Conservation (phyloP, 2,113 vertebrate genomes). For the Mandrillus leucophaeus region DNA sequence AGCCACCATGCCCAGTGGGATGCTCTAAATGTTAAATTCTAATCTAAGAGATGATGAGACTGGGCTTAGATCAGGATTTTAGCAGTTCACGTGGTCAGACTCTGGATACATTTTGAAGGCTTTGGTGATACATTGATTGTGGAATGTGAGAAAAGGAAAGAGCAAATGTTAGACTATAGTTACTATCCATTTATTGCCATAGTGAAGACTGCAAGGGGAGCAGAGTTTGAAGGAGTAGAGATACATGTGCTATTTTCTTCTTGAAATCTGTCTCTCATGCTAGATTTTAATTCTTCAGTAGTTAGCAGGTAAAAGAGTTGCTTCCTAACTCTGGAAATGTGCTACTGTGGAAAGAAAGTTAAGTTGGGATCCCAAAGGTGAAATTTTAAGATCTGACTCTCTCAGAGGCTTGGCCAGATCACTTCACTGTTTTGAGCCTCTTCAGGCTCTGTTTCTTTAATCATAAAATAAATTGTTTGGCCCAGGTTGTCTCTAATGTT, state of each 20-base stretch:
- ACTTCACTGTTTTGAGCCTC: not conserved
- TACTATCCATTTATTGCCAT: not conserved
- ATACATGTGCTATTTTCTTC: not conserved
- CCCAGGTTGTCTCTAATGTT: not conserved
- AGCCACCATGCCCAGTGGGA: not conserved
- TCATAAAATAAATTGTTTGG: constrained; percentile 1
- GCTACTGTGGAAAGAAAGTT: not conserved
- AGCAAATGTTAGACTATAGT: not conserved
- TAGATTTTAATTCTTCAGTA: not conserved
- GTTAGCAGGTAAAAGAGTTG: not conserved
- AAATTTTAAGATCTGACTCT: constrained; percentile 9
- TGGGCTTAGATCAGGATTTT: not conserved
- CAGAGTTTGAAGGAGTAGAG: not conserved
- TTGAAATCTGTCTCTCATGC: not conserved
- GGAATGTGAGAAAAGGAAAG: not conserved
- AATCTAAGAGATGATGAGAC: not conserved
- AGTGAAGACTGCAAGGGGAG: not conserved
- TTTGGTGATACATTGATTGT: not conserved
- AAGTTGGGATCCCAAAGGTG: not conserved
- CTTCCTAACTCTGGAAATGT: not conserved
- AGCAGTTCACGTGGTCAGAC: not conserved
- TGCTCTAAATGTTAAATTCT: constrained; percentile 1
- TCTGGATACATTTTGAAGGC: not conserved
- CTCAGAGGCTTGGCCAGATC: not conserved
- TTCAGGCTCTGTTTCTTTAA: not conserved